Conservation (phyloP, 2,797 vertebrate species). For the Pitangus sulphuratus region DNA sequence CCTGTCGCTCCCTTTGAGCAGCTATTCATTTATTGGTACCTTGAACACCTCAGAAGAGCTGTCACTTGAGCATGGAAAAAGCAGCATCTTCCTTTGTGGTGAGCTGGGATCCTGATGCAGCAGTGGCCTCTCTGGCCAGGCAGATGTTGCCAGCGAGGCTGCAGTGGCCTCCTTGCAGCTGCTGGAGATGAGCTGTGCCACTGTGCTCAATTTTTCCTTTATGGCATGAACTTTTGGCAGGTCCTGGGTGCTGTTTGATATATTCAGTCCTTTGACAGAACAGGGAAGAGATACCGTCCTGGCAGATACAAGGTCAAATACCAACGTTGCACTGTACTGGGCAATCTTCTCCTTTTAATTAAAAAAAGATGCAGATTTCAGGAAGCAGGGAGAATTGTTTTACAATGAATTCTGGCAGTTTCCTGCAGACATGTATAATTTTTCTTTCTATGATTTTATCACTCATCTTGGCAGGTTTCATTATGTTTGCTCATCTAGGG, state of each 20-base stretch:
- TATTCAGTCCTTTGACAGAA: not conserved
- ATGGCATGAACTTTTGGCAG: not conserved
- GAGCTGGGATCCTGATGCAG: not conserved
- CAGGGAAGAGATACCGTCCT: not conserved
- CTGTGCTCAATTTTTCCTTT: not conserved
- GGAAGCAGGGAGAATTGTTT: not conserved
- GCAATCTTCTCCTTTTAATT: not conserved
- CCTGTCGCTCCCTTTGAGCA: not conserved
- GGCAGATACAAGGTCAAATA: not conserved
- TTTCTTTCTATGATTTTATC: conserved; percentile 7
- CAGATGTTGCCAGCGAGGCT: not conserved
- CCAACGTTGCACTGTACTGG: not conserved
- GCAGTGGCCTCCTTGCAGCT: not conserved
- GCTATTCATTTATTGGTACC: not conserved
- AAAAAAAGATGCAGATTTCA: not conserved
- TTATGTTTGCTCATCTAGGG: conserved; percentile 13
- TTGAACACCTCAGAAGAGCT: not conserved
- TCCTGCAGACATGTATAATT: not conserved
- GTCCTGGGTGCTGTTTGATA: not conserved
- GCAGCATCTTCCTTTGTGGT: not conserved
- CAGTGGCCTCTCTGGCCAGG: fast-evolving
- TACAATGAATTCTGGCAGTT: not conserved
- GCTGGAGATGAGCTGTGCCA: not conserved
- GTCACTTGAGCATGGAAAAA: not conserved
- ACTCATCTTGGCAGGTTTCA: not conserved